These are phyloP conservation scores for Seladonia tumulorum DNA, from an alignment of 2,888 invertebrate species.

Conservation along the genomic window DNA sequence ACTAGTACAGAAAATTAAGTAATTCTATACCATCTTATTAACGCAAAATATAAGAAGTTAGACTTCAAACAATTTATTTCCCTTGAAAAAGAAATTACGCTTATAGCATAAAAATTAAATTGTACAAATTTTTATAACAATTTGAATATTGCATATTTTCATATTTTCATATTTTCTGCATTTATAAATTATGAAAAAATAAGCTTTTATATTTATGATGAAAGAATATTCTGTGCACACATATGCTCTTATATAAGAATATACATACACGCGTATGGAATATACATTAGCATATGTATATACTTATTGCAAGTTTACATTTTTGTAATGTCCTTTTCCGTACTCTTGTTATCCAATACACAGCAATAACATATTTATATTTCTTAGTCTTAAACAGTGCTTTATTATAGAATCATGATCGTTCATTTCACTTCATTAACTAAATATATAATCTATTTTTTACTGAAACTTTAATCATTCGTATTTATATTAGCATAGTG, in stretches of 20 bases:
- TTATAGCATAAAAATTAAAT: constrained; percentile 2
- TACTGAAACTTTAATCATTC: constrained; percentile 54
- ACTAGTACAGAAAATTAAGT: constrained; percentile 9
- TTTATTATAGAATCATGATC: constrained; percentile 61
- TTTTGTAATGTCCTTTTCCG: constrained; percentile 39
- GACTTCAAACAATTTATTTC: constrained; percentile 1
- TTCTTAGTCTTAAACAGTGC: constrained; percentile 59
- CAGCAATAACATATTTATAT: constrained; percentile 53
- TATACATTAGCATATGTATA: constrained; percentile 34
- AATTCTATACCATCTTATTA: neutral
- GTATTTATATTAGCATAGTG: constrained; percentile 48
- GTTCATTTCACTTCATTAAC: constrained; percentile 43
- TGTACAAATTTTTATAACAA: constrained; percentile 16
- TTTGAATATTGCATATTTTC: constrained; percentile 33
- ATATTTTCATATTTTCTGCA: constrained; percentile 36
- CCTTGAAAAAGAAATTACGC: neutral
- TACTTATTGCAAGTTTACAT: constrained; percentile 58
- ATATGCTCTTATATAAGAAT: constrained; percentile 51
- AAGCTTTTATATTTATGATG: constrained; percentile 43
- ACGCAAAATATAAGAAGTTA: constrained; percentile 13
- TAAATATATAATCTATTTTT: constrained; percentile 56
- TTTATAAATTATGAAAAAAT: constrained; percentile 42
- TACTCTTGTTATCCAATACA: constrained; percentile 43
- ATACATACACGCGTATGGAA: constrained; percentile 26
- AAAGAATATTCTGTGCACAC: constrained; percentile 55